Conservation (phyloP, 2,797 vertebrate species). For the Anabas testudineus region DNA sequence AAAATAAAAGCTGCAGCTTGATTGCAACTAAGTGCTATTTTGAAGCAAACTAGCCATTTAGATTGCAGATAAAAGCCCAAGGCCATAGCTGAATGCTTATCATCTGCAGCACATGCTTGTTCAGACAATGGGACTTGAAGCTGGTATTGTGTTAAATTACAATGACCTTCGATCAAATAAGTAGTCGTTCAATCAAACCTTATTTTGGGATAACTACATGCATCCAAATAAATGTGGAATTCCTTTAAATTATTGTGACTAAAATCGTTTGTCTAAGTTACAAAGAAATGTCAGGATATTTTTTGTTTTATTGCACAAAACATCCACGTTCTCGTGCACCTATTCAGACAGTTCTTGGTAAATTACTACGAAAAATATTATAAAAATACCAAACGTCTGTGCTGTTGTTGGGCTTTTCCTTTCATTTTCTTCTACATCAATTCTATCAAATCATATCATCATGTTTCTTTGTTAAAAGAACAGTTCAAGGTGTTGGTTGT, state of each 20-base stretch:
- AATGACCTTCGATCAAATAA: constrained; percentile 31
- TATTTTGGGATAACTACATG: background rate
- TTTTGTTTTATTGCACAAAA: background rate
- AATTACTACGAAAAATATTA: no score
- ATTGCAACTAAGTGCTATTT: constrained; percentile 66
- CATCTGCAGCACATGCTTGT: constrained; percentile 55
- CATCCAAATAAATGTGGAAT: background rate
- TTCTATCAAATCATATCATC: background rate
- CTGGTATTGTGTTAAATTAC: constrained; percentile 55
- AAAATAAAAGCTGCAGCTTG: constrained; percentile 28
- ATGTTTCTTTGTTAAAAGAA: no score
- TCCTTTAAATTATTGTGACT: no score
- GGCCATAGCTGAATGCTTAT: constrained; percentile 59
- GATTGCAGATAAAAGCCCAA: constrained; percentile 70
- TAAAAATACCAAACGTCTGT: no score
- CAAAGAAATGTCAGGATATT: background rate
- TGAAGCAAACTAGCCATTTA: constrained; percentile 49
- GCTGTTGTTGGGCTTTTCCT: background rate
- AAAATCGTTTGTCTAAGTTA: no score
- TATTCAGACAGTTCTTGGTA: no score
- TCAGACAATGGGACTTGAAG: constrained; percentile 62
- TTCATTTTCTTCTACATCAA: background rate
- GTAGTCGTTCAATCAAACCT: constrained; percentile 19
- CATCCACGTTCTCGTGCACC: no score
- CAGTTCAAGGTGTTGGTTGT: no score